Percentiles rank a stretch among this genome's conserved stretches.
phyloP scores from a whole-genome alignment of 2,888 invertebrate species.

The Conistra vaccinii region DNA sequence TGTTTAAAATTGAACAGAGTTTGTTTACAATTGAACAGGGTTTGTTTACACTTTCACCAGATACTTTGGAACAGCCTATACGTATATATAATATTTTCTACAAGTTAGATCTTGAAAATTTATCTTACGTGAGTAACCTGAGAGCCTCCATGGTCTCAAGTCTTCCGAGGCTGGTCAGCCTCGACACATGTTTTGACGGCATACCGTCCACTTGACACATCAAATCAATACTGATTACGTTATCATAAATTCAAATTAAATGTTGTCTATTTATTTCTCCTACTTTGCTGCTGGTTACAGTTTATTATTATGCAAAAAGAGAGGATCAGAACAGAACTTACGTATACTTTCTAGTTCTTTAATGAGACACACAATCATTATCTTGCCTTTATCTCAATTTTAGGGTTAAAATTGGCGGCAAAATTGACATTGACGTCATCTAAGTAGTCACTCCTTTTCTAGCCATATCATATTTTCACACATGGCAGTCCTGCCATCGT shows the following conservation, averaged over 20 bases:
- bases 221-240: constrained; percentile 14
- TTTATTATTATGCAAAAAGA: not conserved
- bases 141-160: constrained; percentile 14
- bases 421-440: no score
- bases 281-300: not conserved
- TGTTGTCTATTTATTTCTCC: not conserved
- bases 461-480: not conserved
- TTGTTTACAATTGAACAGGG: no score
- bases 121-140: constrained; percentile 25
- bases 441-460: not conserved
- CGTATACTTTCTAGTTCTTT: not conserved
- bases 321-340: not conserved
- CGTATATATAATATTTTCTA: not conserved
- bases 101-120: not conserved
- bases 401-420: no score
- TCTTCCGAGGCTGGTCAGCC: not conserved
- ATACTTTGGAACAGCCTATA: no score
- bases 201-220: constrained; percentile 6
- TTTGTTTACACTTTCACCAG: no score
- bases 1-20: no score
- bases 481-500: not conserved
- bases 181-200: not conserved
- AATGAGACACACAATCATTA: no score
- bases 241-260: not conserved
- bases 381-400: no score